Evolutionary conservation across 2,113 vertebrate genomes (phyloP), one percentile per base, ranked within the genome.

Genomic region (Cranoglanis bouderius): DNA sequence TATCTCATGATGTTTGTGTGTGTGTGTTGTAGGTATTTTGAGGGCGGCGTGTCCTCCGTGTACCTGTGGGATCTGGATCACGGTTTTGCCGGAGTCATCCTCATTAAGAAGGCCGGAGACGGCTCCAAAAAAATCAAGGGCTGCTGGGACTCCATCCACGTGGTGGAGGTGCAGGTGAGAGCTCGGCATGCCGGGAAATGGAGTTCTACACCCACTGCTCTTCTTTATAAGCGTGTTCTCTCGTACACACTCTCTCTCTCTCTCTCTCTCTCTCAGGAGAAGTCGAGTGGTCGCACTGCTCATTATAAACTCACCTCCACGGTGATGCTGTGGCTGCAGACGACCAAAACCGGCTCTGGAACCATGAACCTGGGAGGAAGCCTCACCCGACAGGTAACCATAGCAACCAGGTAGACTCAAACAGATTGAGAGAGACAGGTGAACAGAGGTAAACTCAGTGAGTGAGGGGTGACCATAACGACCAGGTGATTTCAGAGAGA

Each of bases 31-130:
- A 99, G 98, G 96, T 99, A 99, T 94, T 99, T 99, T 94, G 98
- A 99, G 96, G 98, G 98, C 9, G 98, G 98, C 0, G 98, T 99
- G 90, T 99, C 98, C 35, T 99, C 98, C 51, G 98, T 99, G 93
- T 99, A 99, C 96, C 98, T 99, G 94, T 99, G 98, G 98, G 98
- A 99, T 95, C 96, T 99, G 95, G 98, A 99, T 95, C 98, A 99
- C 63, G 98, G 98, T 72, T 99, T 99, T 78, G 98, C 98, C 0
- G 98, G 98, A 55, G 98, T 99, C 93, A 99, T 99, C 95, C 98
- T 99, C 92, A 99, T 99, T 92, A 99, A 99, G 95, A 99, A 99
- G 94, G 98, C 98, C 40, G 98, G 98, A 49, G 98, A 99, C 2
- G 98, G 98, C 93, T 99, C 98, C 92, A 99, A 99, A 96, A 99